Conservation (phyloP, 2,113 vertebrate genomes). For the Pelecanoides urinatrix region DNA sequence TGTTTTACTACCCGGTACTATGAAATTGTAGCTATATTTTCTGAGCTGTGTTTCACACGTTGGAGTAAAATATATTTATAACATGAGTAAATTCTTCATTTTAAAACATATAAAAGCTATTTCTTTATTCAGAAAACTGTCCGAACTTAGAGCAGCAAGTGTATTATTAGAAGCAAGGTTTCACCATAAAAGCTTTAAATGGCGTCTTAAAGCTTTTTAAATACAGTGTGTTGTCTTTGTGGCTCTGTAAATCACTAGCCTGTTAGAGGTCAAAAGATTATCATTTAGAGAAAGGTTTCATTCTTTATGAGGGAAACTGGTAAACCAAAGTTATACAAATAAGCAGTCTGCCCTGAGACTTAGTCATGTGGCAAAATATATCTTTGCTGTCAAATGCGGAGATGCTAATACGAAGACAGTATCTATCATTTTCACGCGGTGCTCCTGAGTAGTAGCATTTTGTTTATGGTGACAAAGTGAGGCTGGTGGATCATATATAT, state of each 20-base stretch:
- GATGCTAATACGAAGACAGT: background rate
- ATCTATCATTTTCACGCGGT: background rate
- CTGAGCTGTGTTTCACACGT: background rate
- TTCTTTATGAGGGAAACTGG: slow-evolving; percentile 6
- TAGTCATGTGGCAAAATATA: background rate
- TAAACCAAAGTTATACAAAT: background rate
- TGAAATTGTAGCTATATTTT: background rate
- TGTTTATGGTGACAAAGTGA: background rate
- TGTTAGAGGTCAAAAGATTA: slow-evolving; percentile 34
- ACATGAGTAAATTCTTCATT: background rate
- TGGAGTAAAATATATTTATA: slow-evolving; percentile 12
- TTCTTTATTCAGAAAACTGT: slow-evolving; percentile 8
- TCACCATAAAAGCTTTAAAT: slow-evolving; percentile 48
- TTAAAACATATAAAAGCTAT: background rate
- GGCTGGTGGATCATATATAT: background rate
- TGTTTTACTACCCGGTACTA: background rate
- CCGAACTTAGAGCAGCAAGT: background rate
- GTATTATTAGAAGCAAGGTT: slow-evolving; percentile 23
- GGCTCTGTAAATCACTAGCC: slow-evolving; percentile 42
- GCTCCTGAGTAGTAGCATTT: background rate
- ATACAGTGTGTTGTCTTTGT: slow-evolving; percentile 11
- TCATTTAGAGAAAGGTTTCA: slow-evolving; percentile 24
- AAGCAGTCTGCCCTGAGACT: background rate
- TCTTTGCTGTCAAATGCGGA: background rate
- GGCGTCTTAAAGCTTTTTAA: slow-evolving; percentile 42